Evolutionary conservation across 2,113 vertebrate genomes (phyloP).

Genomic region (Misgurnus mizolepis): DNA sequence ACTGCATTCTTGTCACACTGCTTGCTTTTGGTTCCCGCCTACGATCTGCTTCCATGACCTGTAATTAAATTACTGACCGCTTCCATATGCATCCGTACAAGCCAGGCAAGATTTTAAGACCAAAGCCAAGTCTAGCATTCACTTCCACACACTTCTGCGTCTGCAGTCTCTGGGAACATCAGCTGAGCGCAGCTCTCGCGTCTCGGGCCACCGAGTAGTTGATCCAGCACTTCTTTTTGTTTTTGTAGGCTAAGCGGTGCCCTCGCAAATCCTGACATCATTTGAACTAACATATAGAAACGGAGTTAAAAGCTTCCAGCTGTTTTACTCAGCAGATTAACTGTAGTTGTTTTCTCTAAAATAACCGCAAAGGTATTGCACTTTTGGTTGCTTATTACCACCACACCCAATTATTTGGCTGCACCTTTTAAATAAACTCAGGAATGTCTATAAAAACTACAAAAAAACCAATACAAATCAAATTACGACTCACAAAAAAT

Average conservation of each 20-base stretch:
- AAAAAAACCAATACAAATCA: neutral
- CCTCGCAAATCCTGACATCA: conserved; percentile 35
- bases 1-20: neutral
- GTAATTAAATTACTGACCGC: conserved; percentile 28
- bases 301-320: conserved; percentile 36
- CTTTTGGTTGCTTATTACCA: neutral
- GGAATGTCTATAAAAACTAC: no score
- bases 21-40: conserved; percentile 1
- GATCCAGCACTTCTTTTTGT: neutral
- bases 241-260: conserved; percentile 9
- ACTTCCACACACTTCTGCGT: neutral
- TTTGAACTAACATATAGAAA: conserved; percentile 25
- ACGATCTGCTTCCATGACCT: conserved; percentile 1
- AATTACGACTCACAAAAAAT: neutral
- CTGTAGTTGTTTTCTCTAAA: neutral
- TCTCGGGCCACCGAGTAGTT: neutral
- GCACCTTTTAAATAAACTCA: neutral
- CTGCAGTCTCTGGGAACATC: conserved; percentile 29
- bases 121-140: conserved; percentile 26
- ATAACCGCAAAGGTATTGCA: neutral
- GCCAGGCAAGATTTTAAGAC: conserved; percentile 20
- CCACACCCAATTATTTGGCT: neutral
- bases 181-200: neutral
- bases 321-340: neutral
- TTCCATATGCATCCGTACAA: conserved; percentile 6